Evolutionary conservation across 2,888 invertebrate genomes (phyloP).

Genomic region (Carpatolechia fugitivella): DNA sequence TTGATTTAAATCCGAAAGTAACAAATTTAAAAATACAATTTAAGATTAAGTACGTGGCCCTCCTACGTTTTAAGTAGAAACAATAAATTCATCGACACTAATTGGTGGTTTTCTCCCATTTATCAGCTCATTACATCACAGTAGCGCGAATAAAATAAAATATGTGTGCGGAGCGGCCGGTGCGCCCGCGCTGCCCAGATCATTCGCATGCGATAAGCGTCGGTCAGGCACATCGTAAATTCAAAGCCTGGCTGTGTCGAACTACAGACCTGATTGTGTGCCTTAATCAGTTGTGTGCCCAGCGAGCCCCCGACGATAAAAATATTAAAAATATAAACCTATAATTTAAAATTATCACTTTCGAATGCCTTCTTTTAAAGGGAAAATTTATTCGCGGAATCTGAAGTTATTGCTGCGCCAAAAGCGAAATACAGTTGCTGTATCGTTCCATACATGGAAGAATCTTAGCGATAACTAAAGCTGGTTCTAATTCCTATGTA

Average conservation of each 20-base stretch:
- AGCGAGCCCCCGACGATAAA: slow-evolving; percentile 11
- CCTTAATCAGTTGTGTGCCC: slow-evolving; percentile 36
- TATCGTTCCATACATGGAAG: slow-evolving; percentile 4
- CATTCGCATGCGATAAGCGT: slow-evolving; percentile 78
- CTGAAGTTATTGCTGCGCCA: background rate
- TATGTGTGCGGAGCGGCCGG: slow-evolving; percentile 73
- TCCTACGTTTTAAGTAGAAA: slow-evolving; percentile 79
- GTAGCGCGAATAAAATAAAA: slow-evolving; percentile 80
- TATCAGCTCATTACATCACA: slow-evolving; percentile 80
- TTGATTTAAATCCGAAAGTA: slow-evolving; percentile 58
- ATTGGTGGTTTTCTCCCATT: slow-evolving; percentile 80
- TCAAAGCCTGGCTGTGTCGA: slow-evolving; percentile 74
- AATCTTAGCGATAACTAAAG: background rate
- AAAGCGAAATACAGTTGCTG: background rate
- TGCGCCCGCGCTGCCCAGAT: slow-evolving; percentile 73
- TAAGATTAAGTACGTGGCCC: slow-evolving; percentile 73
- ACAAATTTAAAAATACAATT: slow-evolving; percentile 68
- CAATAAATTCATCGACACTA: slow-evolving; percentile 80
- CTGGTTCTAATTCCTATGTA: slow-evolving; percentile 7
- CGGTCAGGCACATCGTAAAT: slow-evolving; percentile 79
- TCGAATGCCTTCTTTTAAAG: background rate
- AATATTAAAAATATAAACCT: slow-evolving; percentile 2
- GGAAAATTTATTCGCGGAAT: background rate
- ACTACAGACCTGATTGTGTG: slow-evolving; percentile 73
- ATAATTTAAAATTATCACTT: slow-evolving; percentile 13